Percentiles rank a stretch among this genome's conserved stretches.
Conservation (phyloP, 2,113 vertebrate genomes). For the Semnopithecus entellus region DNA sequence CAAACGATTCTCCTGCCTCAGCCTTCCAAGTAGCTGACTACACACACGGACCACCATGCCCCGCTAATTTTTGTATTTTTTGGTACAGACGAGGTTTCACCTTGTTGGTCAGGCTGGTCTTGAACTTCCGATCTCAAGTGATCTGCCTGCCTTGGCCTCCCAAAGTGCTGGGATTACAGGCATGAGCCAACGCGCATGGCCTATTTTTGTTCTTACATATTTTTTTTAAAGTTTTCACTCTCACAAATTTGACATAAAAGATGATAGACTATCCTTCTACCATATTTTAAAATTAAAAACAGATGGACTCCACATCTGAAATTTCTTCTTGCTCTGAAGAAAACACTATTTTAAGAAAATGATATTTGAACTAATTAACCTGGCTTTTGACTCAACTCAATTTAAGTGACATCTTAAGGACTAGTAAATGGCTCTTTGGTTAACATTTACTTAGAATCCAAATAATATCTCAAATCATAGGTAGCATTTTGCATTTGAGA, state of each 20-base stretch:
- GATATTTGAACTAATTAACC: conserved; percentile 27
- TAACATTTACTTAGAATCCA: conserved; percentile 33
- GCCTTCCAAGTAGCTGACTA: too few species aligned
- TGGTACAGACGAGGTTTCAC: too few species aligned
- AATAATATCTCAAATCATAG: neutral
- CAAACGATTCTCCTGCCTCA: too few species aligned
- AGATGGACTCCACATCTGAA: neutral
- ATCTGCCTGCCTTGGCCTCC: too few species aligned
- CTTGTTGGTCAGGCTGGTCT: too few species aligned
- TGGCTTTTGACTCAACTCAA: neutral
- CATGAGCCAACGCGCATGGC: too few species aligned
- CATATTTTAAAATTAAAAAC: neutral
- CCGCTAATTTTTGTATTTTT: too few species aligned
- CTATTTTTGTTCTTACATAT: conserved; percentile 47
- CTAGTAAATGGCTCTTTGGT: conserved; percentile 23
- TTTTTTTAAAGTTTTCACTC: neutral
- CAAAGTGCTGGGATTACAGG: too few species aligned
- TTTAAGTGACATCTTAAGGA: conserved; percentile 36
- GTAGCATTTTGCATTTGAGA: conserved; percentile 40
- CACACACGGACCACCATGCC: too few species aligned
- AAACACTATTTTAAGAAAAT: conserved; percentile 39
- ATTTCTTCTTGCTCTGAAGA: neutral
- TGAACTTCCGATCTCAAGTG: too few species aligned
- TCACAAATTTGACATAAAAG: conserved; percentile 8
- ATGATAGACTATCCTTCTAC: neutral